Conservation (phyloP, 2,888 invertebrate genomes). For the Notodonta ziczac region DNA sequence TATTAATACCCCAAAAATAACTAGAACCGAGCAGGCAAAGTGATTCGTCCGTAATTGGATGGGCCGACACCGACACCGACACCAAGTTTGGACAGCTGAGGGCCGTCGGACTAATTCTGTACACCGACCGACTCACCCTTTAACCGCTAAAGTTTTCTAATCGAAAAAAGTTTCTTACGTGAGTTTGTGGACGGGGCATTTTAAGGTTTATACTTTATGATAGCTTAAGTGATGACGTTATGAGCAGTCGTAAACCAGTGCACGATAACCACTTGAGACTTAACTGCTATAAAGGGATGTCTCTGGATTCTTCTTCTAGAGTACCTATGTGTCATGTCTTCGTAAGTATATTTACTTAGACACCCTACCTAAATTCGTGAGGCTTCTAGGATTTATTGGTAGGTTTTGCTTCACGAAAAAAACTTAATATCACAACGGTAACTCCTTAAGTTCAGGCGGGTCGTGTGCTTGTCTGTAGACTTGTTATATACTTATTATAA, state of each 20-base stretch:
- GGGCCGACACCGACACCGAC: conserved; percentile 34
- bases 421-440: background rate
- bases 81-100: conserved; percentile 42
- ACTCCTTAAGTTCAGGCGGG: too few species aligned
- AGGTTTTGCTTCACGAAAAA: background rate
- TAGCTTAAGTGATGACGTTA: background rate
- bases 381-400: background rate
- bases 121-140: conserved; percentile 38
- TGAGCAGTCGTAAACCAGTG: background rate
- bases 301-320: too few species aligned
- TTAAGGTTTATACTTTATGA: conserved; percentile 2
- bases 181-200: background rate
- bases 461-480: too few species aligned
- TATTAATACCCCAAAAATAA: conserved; percentile 10
- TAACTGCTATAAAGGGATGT: too few species aligned
- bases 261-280: too few species aligned
- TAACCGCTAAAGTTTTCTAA: conserved; percentile 40
- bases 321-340: too few species aligned
- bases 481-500: too few species aligned
- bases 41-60: conserved; percentile 45
- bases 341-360: too few species aligned
- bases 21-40: conserved; percentile 24
- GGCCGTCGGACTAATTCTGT: conserved; percentile 38
- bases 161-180: conserved; percentile 38
- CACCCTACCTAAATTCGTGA: too few species aligned